phyloP scores from a whole-genome alignment of 2,888 invertebrate genomes.

The Drosophila histrio region DNA sequence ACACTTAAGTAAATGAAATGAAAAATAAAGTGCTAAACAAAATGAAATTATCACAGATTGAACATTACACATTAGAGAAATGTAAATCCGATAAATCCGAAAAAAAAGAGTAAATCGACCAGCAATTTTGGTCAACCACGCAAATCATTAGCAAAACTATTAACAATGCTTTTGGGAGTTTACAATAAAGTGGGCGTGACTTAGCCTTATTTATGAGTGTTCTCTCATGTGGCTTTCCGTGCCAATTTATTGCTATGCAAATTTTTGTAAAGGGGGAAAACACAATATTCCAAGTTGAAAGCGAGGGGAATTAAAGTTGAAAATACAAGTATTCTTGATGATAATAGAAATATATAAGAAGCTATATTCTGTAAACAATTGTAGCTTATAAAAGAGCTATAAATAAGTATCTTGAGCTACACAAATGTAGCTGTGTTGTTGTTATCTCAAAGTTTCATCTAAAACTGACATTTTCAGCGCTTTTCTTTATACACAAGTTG shows the following conservation, averaged over 20 bases:
- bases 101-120: slow-evolving; percentile 20
- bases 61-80: slow-evolving; percentile 48
- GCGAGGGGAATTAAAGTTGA: neutral
- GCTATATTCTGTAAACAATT: neutral
- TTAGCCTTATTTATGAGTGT: slow-evolving; percentile 34
- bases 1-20: slow-evolving; percentile 12
- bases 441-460: neutral
- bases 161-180: slow-evolving; percentile 32
- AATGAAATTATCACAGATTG: slow-evolving; percentile 54
- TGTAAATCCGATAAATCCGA: slow-evolving; percentile 33
- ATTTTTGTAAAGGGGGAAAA: neutral
- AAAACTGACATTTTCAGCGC: neutral
- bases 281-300: neutral
- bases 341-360: neutral
- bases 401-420: neutral
- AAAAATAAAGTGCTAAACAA: slow-evolving; percentile 36
- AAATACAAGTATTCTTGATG: neutral
- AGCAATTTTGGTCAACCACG: slow-evolving; percentile 56
- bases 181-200: neutral
- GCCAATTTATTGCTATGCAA: slow-evolving; percentile 16
- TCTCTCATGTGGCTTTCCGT: slow-evolving; percentile 28
- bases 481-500: neutral
- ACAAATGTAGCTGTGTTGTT: neutral
- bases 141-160: slow-evolving; percentile 66
- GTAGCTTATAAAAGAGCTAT: neutral